Evolutionary conservation across 1,140 invertebrate species (phyloP).

Genomic region (Leptestheria dahalacensis): DNA sequence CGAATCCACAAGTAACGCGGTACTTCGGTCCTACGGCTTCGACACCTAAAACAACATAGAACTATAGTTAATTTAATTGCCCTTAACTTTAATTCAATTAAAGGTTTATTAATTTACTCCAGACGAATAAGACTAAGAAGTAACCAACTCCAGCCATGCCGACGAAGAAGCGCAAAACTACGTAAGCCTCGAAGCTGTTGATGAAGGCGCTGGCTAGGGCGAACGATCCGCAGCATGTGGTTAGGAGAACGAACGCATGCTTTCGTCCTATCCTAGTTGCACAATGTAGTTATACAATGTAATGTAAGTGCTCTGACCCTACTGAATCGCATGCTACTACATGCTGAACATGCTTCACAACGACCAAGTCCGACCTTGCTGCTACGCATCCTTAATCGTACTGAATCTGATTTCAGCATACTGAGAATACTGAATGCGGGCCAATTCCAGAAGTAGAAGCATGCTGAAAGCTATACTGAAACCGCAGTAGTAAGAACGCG

Average conservation of each 20-base stretch:
- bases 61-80: background rate
- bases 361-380: no score
- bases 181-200: constrained; percentile 19
- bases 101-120: constrained; percentile 19
- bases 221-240: constrained; percentile 17
- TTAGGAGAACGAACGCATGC: constrained; percentile 8
- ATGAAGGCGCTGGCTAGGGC: constrained; percentile 21
- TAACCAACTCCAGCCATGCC: constrained; percentile 21
- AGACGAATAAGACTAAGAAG: constrained; percentile 23
- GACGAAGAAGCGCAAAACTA: constrained; percentile 22
- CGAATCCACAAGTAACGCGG: constrained; percentile 23
- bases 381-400: no score
- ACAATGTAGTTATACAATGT: no score
- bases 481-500: no score
- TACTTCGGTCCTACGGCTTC: constrained; percentile 25
- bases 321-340: no score
- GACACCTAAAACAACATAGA: constrained; percentile 19
- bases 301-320: no score
- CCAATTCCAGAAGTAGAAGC: no score
- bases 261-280: constrained; percentile 19
- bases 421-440: no score
- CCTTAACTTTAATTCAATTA: background rate
- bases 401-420: no score
- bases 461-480: no score
- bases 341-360: no score